phyloP scores from a whole-genome alignment of 2,888 invertebrate species.

The Arrhopalites spinosus region DNA sequence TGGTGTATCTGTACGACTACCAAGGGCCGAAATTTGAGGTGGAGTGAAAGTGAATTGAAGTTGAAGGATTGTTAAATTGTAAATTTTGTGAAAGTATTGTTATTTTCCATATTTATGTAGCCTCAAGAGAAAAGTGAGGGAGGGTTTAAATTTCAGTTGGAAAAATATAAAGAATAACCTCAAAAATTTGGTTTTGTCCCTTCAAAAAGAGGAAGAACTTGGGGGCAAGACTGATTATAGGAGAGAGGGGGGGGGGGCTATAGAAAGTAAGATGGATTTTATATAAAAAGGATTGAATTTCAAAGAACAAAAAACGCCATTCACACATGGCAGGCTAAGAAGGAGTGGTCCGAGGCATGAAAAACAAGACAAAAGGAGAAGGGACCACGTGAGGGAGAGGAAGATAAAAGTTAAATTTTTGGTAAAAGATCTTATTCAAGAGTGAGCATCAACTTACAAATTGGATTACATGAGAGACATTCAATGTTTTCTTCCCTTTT shows the following conservation, averaged over 20 bases:
- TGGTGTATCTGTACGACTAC: too few relatives aligned
- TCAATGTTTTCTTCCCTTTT: conserved; percentile 10
- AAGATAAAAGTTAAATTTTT: conserved; percentile 12
- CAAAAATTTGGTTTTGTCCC: background rate
- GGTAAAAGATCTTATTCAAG: conserved; percentile 13
- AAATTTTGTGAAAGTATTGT: background rate
- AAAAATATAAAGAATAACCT: conserved; percentile 3
- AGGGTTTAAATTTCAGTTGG: conserved; percentile 23
- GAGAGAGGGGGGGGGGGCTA: background rate
- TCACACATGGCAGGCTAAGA: conserved; percentile 1
- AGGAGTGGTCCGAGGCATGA: background rate
- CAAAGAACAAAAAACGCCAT: background rate
- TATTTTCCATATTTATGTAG: conserved; percentile 23
- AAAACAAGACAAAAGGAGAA: background rate
- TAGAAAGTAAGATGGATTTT: background rate
- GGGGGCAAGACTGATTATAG: background rate
- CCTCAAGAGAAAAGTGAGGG: conserved; percentile 20
- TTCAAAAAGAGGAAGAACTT: background rate
- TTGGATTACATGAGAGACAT: conserved; percentile 33
- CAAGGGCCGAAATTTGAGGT: conserved; percentile 8
- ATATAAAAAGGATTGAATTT: background rate
- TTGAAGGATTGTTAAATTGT: background rate
- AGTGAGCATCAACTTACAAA: conserved; percentile 31
- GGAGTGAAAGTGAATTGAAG: background rate
- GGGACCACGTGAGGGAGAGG: background rate